Percentiles rank a stretch among this genome's conserved stretches.
Evolutionary conservation across 1,140 invertebrate species (phyloP).

Genomic region (Varroa destructor): DNA sequence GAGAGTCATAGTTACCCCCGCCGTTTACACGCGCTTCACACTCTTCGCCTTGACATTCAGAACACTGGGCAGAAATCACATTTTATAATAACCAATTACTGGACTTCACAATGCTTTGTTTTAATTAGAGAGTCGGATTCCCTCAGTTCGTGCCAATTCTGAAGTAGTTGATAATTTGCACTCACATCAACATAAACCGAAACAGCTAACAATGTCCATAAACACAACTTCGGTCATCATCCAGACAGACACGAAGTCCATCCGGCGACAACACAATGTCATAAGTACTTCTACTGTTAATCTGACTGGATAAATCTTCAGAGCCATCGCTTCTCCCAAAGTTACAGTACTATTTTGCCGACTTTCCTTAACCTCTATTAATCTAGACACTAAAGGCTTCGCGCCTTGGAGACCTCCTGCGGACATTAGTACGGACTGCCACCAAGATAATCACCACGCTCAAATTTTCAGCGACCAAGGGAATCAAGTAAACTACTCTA

Average conservation of each 20-base stretch:
- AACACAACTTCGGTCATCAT: no score
- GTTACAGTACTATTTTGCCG: constrained; percentile 45
- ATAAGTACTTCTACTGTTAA: background rate
- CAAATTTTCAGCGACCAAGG: background rate
- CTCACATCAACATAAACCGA: constrained; percentile 51
- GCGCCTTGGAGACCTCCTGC: constrained; percentile 70
- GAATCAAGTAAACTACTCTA: background rate
- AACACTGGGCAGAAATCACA: constrained; percentile 35
- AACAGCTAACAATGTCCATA: no score
- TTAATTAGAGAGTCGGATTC: no score
- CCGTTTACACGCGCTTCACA: constrained; percentile 45
- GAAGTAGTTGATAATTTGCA: constrained; percentile 15
- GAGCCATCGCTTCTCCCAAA: constrained; percentile 52
- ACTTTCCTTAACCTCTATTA: no score
- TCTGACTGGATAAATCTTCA: background rate
- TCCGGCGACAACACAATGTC: background rate
- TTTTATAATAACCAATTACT: constrained; percentile 33
- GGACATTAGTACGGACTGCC: constrained; percentile 45
- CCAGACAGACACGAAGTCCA: no score
- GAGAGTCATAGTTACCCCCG: constrained; percentile 64
- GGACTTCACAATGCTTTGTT: constrained; percentile 45
- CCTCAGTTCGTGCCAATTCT: no score
- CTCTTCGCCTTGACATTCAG: constrained; percentile 38
- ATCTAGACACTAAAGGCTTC: constrained; percentile 47
- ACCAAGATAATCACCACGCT: constrained; percentile 32